Evolutionary conservation across 1,140 invertebrate species (phyloP).

Genomic region (Drosophila dunni): DNA sequence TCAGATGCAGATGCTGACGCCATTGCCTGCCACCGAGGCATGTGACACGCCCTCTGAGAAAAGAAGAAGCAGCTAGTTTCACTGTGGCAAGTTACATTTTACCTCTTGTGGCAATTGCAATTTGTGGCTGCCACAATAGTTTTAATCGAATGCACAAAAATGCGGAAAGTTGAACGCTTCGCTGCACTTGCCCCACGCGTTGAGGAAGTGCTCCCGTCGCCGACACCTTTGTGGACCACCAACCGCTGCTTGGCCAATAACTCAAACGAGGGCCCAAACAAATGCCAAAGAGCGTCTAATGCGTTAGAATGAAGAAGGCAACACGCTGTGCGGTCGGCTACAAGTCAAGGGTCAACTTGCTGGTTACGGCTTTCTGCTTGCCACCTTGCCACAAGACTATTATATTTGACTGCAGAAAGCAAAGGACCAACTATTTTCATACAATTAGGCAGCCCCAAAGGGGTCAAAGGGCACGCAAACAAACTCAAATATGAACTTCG

Average conservation of each 20-base stretch:
- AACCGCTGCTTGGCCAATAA: slow-evolving; percentile 45
- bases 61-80: too few relatives aligned
- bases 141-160: slow-evolving; percentile 60
- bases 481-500: slow-evolving; percentile 55
- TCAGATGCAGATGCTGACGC: slow-evolving; percentile 57
- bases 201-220: slow-evolving; percentile 12
- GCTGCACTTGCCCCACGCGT: slow-evolving; percentile 47
- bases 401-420: slow-evolving; percentile 41
- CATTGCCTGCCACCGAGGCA: slow-evolving; percentile 55
- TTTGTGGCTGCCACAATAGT: slow-evolving; percentile 23
- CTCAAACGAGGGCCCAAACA: slow-evolving; percentile 8
- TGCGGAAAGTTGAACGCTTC: slow-evolving; percentile 51
- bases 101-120: not conserved
- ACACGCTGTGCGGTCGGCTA: slow-evolving; percentile 1
- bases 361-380: not conserved
- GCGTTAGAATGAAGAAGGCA: not conserved
- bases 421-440: slow-evolving; percentile 75
- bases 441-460: slow-evolving; percentile 65
- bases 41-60: slow-evolving; percentile 47
- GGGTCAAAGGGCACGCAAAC: not conserved
- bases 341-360: not conserved
- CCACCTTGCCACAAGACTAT: slow-evolving; percentile 1
- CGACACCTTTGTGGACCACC: slow-evolving; percentile 38
- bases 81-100: not conserved
- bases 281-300: not conserved